These are phyloP conservation scores for Gymnogyps californianus DNA, from an alignment of 2,113 vertebrate species.

Conservation along the genomic window DNA sequence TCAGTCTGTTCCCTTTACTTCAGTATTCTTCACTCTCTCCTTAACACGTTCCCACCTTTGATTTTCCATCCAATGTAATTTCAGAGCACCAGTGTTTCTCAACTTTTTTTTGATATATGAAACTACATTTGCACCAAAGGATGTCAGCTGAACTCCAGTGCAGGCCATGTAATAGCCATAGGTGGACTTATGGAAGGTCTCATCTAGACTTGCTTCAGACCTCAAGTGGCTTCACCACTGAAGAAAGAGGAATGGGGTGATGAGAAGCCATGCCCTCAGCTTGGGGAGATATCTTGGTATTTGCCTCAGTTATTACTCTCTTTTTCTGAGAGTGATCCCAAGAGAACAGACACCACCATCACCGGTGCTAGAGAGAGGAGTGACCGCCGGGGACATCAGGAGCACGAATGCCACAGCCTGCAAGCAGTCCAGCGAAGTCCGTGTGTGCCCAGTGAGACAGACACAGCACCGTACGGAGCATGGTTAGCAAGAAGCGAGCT, in stretches of 20 bases:
- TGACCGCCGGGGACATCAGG: fast-evolving
- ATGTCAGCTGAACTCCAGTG: background rate
- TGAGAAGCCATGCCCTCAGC: background rate
- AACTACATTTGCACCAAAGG: background rate
- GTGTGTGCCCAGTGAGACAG: background rate
- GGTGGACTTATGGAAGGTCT: background rate
- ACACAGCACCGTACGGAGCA: background rate
- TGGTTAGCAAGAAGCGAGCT: background rate
- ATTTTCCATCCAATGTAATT: background rate
- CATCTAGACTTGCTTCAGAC: background rate
- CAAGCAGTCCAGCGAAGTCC: background rate
- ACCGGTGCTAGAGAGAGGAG: fast-evolving
- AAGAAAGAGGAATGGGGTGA: background rate
- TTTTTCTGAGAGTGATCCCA: background rate
- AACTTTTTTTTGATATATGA: background rate
- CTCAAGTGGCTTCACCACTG: background rate
- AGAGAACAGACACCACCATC: background rate
- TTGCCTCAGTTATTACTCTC: background rate
- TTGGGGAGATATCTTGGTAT: background rate
- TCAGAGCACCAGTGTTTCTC: background rate
- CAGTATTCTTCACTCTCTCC: background rate
- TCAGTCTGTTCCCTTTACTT: background rate
- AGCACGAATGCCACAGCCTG: background rate
- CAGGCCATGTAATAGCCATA: fast-evolving
- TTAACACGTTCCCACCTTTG: background rate